Evolutionary conservation across 2,888 invertebrate genomes (phyloP), one percentile per base, ranked within the genome.

Genomic region (Odontomyia ornata): DNA sequence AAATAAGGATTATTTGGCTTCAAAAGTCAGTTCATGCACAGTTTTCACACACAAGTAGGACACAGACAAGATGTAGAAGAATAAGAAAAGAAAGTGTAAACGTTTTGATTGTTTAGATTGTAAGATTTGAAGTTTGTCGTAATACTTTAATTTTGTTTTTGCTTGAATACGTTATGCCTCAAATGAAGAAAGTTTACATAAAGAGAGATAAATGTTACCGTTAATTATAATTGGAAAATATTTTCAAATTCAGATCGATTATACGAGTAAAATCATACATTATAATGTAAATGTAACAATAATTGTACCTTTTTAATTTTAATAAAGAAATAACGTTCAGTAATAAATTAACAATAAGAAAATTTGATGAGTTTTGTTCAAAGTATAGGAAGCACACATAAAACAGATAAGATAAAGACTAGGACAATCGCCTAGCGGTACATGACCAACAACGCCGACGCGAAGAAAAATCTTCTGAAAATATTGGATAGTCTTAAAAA

Each of bases 281-380:
- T 36, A 36, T 23, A 60, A 23, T 60, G 47, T 47, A 69, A 47
- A 43, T 69, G 46, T 69, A 69, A 69, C 23, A 47, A 47, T 69
- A 30, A 69, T 47, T 69, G 69, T 69, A 69, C 69, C 47, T 69
- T 69, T 69, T 69, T 47, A 69, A 69, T 69, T 69, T 69, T 69
- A 69, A 69, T 69, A 69, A 69, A 64, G 30, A 64, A 2, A 28
- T 30, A 27, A 27, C 18, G 30, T 64, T 64, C 64, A 69, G 69
- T 69, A 46, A 69, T 69, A 69, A 69, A 23, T 47, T 69, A 69
- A 69, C 69, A 46, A 25, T 69, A 69, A 47, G 47, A 15, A 28
- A 64, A 15, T 13, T 13, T 15, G 18, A 4, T 13, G 18, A 18
- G 52, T 52, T 52, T 52, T 52, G 52, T 4, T 52, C 15, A 13